A percentile compares a stretch with the other conserved stretches of the same genome.
phyloP scores from a whole-genome alignment of 2,113 vertebrate genomes.

The Indicator indicator region DNA sequence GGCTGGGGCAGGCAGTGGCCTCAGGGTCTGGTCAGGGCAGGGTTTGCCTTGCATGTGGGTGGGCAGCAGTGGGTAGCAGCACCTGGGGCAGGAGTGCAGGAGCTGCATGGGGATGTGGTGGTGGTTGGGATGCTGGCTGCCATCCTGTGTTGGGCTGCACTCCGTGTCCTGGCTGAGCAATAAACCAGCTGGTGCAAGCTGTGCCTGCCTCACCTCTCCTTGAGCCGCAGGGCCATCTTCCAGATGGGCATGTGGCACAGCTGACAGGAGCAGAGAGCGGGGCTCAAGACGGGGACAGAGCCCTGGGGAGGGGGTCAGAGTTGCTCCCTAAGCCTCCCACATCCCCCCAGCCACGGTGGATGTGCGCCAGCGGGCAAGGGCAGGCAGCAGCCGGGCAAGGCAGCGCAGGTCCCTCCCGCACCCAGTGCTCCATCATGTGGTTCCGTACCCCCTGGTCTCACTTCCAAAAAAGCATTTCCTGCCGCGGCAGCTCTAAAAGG shows the following conservation, averaged over 20 bases:
- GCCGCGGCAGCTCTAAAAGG: neutral
- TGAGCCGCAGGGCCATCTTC: neutral
- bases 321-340: rapidly evolving
- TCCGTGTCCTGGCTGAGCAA: neutral
- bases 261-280: neutral
- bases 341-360: rapidly evolving
- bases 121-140: neutral
- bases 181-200: constrained; percentile 44
- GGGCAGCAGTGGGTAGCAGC: neutral
- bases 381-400: neutral
- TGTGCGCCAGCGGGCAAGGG: neutral
- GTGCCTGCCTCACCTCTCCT: neutral
- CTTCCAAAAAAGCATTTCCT: constrained; percentile 68
- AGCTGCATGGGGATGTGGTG: neutral
- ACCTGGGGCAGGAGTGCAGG: neutral
- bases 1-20: neutral
- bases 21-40: neutral
- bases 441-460: neutral
- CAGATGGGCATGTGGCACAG: rapidly evolving
- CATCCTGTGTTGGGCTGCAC: neutral
- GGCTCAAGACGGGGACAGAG: neutral
- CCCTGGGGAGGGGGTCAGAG: rapidly evolving
- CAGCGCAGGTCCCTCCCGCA: neutral
- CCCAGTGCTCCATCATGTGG: neutral
- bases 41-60: neutral